phyloP scores from a whole-genome alignment of 2,888 invertebrate genomes.

The Tenthredo amoena region DNA sequence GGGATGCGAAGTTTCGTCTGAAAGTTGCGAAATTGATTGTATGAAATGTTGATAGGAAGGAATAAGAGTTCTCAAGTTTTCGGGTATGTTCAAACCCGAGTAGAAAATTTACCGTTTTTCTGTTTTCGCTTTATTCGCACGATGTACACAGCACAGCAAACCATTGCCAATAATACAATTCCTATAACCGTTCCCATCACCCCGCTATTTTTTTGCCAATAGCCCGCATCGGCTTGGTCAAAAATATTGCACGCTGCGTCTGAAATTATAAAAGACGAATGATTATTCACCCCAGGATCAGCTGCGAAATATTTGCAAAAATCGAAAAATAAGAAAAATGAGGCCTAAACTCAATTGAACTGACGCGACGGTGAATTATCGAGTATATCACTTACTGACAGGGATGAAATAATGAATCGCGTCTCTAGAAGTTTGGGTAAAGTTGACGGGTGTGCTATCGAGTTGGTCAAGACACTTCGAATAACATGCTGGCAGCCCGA shows the following conservation, averaged over 20 bases:
- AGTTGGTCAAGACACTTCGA: background rate
- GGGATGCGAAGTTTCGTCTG: background rate
- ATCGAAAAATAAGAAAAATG: background rate
- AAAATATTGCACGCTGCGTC: background rate
- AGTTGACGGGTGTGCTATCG: background rate
- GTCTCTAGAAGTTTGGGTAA: background rate
- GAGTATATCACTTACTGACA: background rate
- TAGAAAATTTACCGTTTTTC: background rate
- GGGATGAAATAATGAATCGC: background rate
- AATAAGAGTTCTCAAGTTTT: background rate
- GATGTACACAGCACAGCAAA: background rate
- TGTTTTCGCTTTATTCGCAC: background rate
- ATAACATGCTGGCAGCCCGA: background rate
- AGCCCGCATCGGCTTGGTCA: background rate
- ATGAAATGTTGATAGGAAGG: background rate
- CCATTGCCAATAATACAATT: background rate
- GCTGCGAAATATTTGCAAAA: background rate
- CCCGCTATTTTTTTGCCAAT: background rate
- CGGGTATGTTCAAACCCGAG: background rate
- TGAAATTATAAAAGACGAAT: background rate
- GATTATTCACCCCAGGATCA: background rate
- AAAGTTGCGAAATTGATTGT: background rate
- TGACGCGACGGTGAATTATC: background rate
- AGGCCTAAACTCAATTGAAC: background rate
- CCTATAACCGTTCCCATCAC: background rate